Conservation (phyloP, 2,113 vertebrate genomes). For the Dissostichus mawsoni region DNA sequence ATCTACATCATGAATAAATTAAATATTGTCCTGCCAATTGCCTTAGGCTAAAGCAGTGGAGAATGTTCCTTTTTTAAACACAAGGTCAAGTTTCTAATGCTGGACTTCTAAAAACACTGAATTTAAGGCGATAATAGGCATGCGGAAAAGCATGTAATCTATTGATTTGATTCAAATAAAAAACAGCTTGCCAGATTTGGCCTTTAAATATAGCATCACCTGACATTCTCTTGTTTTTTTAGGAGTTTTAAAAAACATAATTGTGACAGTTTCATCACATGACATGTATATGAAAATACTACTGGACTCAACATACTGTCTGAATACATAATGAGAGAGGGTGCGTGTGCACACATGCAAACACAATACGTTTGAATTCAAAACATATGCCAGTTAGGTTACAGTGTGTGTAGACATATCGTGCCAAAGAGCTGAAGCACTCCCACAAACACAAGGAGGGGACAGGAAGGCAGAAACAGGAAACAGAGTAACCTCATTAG, state of each 20-base stretch:
- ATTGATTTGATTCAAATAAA: conserved; percentile 7
- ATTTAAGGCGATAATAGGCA: background rate
- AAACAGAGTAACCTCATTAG: conserved; percentile 78
- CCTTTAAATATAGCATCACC: conserved; percentile 7
- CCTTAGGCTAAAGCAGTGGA: background rate
- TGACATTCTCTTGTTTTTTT: background rate
- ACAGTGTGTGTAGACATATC: conserved; percentile 23
- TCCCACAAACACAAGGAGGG: conserved; percentile 35
- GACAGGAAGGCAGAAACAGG: conserved; percentile 74
- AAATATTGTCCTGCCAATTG: background rate
- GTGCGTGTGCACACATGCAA: background rate
- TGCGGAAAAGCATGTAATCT: background rate
- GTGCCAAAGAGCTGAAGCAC: conserved; percentile 26
- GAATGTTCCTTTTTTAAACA: background rate
- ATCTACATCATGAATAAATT: background rate
- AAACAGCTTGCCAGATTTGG: background rate
- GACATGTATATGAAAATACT: background rate
- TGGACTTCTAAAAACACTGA: background rate
- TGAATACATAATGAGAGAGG: background rate
- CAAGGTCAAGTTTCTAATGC: background rate
- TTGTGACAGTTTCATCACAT: background rate
- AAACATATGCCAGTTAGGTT: conserved; percentile 16
- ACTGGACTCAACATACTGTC: background rate
- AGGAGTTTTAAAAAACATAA: background rate
- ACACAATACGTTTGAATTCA: background rate